These are phyloP conservation scores for Cotesia vestalis DNA, from an alignment of 1,140 invertebrate genomes.

Conservation along the genomic window DNA sequence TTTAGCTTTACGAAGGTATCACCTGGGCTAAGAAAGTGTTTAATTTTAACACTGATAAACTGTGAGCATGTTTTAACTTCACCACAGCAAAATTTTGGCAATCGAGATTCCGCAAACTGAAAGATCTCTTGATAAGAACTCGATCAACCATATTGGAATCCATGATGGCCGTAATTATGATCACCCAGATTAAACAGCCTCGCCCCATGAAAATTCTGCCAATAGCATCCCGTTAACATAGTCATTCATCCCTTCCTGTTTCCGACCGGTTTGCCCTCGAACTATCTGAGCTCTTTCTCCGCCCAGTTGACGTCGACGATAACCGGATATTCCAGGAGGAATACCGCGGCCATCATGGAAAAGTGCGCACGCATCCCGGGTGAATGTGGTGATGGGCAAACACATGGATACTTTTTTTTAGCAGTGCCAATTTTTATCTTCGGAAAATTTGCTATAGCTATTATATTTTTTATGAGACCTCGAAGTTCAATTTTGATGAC, in stretches of 20 bases:
- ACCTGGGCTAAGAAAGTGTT: too few relatives aligned
- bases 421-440: constrained; percentile 8
- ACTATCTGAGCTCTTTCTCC: constrained; percentile 36
- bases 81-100: neutral
- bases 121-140: too few relatives aligned
- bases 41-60: too few relatives aligned
- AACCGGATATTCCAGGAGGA: constrained; percentile 33
- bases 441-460: too few relatives aligned
- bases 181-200: constrained; percentile 48
- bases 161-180: constrained; percentile 61
- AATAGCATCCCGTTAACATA: constrained; percentile 51
- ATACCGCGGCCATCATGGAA: constrained; percentile 56
- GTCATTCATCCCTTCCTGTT: constrained; percentile 55
- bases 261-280: constrained; percentile 42
- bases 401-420: neutral
- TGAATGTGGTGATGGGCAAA: constrained; percentile 26
- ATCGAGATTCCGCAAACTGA: constrained; percentile 23
- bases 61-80: too few relatives aligned
- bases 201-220: constrained; percentile 55
- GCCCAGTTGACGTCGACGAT: constrained; percentile 37
- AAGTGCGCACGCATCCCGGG: constrained; percentile 54
- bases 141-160: constrained; percentile 59
- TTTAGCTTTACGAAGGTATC: too few relatives aligned
- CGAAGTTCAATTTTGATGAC: too few relatives aligned
- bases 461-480: too few relatives aligned